These are phyloP conservation scores for Listronotus oregonensis DNA, from an alignment of 1,140 invertebrate species.

Conservation along the genomic window DNA sequence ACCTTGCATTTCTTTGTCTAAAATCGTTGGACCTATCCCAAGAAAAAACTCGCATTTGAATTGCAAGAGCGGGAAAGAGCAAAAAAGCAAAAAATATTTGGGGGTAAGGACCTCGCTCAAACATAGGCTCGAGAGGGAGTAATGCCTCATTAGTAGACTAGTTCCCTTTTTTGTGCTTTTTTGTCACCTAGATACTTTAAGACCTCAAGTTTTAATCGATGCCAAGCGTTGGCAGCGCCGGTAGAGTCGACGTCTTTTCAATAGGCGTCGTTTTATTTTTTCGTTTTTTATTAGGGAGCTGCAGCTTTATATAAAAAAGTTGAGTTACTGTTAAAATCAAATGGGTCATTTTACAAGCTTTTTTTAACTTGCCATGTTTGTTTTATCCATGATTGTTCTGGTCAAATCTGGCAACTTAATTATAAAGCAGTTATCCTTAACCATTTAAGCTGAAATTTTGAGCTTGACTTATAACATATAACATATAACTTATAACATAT, in stretches of 20 bases:
- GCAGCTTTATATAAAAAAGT: not conserved
- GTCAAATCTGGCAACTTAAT: too few species aligned
- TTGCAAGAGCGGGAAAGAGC: not conserved
- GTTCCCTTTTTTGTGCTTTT: conserved; percentile 36
- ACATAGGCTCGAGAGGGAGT: conserved; percentile 42
- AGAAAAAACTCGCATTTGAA: not conserved
- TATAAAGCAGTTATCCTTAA: too few species aligned
- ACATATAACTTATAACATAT: too few species aligned
- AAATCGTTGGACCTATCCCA: too few species aligned
- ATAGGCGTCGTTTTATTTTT: conserved; percentile 9
- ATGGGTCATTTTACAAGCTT: too few species aligned
- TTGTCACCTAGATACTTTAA: conserved; percentile 36
- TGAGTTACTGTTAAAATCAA: too few species aligned
- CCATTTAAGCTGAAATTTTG: too few species aligned
- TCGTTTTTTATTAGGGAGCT: conserved; percentile 6
- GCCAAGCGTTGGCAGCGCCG: conserved; percentile 5
- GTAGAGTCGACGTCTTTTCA: conserved; percentile 13
- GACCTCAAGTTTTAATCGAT: conserved; percentile 44
- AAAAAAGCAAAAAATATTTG: conserved; percentile 10
- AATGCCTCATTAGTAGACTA: conserved; percentile 47
- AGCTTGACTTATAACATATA: too few species aligned
- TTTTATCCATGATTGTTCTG: too few species aligned
- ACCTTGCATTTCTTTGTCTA: too few species aligned
- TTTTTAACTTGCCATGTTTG: too few species aligned
- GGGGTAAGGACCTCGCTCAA: conserved; percentile 9